phyloP scores from a whole-genome alignment of 2,797 vertebrate genomes.

The Crocodylus rhombifer region DNA sequence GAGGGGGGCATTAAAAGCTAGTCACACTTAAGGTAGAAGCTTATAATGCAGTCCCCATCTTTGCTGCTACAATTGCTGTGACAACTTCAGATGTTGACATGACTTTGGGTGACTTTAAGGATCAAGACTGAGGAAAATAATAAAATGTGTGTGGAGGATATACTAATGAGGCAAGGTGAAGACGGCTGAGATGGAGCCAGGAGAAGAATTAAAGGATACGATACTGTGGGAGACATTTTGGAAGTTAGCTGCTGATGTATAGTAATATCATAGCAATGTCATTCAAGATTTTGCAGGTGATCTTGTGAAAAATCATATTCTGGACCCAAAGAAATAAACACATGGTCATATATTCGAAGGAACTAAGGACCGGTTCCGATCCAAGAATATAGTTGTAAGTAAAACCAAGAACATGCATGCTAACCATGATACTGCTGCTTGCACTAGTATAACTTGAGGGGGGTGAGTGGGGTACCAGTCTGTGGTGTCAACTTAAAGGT shows the following conservation, averaged over 20 bases:
- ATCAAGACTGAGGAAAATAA: not conserved
- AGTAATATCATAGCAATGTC: not conserved
- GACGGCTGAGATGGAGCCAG: not conserved
- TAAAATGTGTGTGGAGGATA: not conserved
- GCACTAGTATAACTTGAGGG: no score
- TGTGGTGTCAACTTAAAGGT: no score
- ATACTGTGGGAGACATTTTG: not conserved
- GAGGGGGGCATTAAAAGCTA: slow-evolving; percentile 28
- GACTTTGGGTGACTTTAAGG: slow-evolving; percentile 28
- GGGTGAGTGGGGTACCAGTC: no score
- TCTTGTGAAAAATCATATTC: not conserved
- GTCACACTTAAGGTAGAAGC: not conserved
- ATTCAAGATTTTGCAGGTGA: not conserved
- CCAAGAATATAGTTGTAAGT: not conserved
- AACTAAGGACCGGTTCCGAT: not conserved
- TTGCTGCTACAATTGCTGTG: slow-evolving; percentile 49
- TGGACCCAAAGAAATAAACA: not conserved
- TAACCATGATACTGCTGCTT: not conserved
- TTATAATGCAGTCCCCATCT: not conserved
- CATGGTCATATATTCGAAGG: not conserved
- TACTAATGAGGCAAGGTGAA: not conserved
- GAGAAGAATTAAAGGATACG: not conserved
- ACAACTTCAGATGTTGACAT: slow-evolving; percentile 31
- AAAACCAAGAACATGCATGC: not conserved
- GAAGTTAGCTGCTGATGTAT: not conserved